These are phyloP conservation scores for Drosophila falleni DNA, from an alignment of 2,888 invertebrate species.

Conservation along the genomic window DNA sequence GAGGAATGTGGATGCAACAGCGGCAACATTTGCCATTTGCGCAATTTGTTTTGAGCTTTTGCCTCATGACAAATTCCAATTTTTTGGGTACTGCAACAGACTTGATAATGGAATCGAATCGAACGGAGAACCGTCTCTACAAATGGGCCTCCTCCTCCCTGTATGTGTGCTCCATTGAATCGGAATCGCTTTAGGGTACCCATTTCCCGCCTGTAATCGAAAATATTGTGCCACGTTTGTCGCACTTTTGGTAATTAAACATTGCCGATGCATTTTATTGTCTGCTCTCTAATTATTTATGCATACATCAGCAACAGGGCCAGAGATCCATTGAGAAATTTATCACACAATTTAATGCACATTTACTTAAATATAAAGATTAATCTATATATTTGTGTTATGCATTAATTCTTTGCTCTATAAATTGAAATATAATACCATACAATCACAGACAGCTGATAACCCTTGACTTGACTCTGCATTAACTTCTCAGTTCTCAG, in stretches of 20 bases:
- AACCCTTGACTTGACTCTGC: constrained; percentile 38
- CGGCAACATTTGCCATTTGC: constrained; percentile 59
- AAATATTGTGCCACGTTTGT: constrained; percentile 54
- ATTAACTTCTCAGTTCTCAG: constrained; percentile 15
- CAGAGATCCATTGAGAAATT: constrained; percentile 41
- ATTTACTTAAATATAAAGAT: constrained; percentile 48
- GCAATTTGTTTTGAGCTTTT: constrained; percentile 67
- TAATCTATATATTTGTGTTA: neutral
- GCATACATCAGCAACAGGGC: constrained; percentile 34
- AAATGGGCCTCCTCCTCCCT: neutral
- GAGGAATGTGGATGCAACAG: constrained; percentile 4
- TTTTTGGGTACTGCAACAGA: constrained; percentile 36
- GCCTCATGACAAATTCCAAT: constrained; percentile 56
- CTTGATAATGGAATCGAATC: constrained; percentile 46
- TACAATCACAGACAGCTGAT: constrained; percentile 36
- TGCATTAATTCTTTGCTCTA: constrained; percentile 12
- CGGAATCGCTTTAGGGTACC: constrained; percentile 47
- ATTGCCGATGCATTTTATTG: constrained; percentile 65
- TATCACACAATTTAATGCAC: constrained; percentile 75
- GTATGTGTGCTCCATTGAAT: constrained; percentile 42
- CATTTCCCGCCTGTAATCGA: constrained; percentile 61
- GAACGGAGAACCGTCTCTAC: neutral
- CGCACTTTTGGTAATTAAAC: constrained; percentile 74
- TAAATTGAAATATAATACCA: constrained; percentile 53
- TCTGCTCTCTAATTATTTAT: constrained; percentile 63